A percentile compares a stretch with the other conserved stretches of the same genome.
Evolutionary conservation across 2,113 vertebrate genomes (phyloP).

Genomic region (Epinephelus lanceolatus): DNA sequence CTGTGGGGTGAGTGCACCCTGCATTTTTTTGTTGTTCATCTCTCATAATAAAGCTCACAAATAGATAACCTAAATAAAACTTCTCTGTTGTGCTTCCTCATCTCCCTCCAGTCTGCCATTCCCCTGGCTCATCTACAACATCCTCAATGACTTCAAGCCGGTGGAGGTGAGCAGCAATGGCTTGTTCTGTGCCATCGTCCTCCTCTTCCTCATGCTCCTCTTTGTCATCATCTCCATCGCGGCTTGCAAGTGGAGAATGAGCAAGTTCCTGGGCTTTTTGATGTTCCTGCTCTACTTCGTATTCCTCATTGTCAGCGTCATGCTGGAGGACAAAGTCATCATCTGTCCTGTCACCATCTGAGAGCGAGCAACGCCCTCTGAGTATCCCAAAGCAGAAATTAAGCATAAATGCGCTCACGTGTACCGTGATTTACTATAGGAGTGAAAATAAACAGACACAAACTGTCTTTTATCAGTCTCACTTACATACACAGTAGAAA

Average conservation of each 20-base stretch:
- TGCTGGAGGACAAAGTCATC: conserved; percentile 86
- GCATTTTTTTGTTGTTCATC: not conserved
- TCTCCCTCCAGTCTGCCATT: conserved; percentile 79
- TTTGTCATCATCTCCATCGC: conserved; percentile 86
- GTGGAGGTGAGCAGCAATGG: conserved; percentile 85
- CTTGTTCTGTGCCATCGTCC: conserved; percentile 86
- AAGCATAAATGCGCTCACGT: not conserved
- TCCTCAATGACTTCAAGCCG: conserved; percentile 73
- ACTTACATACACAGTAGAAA: conserved; percentile 27
- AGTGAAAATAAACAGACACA: conserved; percentile 24
- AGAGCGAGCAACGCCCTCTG: conserved; percentile 22
- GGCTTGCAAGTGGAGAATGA: conserved; percentile 84
- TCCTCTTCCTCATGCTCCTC: conserved; percentile 87
- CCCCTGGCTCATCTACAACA: conserved; percentile 82
- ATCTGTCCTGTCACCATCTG: conserved; percentile 80
- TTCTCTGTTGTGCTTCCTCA: not conserved
- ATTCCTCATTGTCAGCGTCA: conserved; percentile 84
- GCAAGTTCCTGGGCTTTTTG: conserved; percentile 79
- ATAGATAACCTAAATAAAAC: not conserved
- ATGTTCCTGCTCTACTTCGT: conserved; percentile 87
- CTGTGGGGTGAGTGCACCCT: conserved; percentile 81
- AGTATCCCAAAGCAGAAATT: not conserved
- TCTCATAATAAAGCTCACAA: not conserved
- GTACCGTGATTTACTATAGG: conserved; percentile 15
- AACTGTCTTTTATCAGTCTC: conserved; percentile 26